Base-by-base conservation (phyloP, 2,797 vertebrate species). In the Periparus ater region DNA sequence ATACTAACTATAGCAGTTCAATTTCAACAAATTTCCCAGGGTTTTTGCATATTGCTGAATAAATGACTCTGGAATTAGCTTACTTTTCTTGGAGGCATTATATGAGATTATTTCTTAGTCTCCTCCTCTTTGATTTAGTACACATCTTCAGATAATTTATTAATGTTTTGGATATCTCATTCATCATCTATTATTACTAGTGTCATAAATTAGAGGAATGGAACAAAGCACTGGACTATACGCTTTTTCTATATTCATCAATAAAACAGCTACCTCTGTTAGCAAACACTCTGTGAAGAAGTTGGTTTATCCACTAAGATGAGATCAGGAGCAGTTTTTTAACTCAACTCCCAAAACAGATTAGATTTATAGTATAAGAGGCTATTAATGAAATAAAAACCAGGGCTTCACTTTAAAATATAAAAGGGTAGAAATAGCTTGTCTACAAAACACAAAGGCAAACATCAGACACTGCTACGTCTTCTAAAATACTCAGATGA, bases 141-240 rank as follows among this genome's bases (percentile, higher is more conserved):
- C 20, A 97, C 92, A 94, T 96, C 95, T 95, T 96, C 93, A 96
- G 96, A 91, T 97, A 97, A 97, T 97, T 96, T 97, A 97, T 97
- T 97, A 97, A 97, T 96, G 94, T 93, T 96, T 91, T 96, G 89
- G 91, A 94, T 97, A 96, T 96, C 94, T 96, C 96, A 97, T 97
- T 97, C 94, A 97, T 97, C 96, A 97, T 95, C 94, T 93, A 96
- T 97, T 97, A 97, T 95, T 96, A 95, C 91, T 82, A 62, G 92
- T 96, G 96, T 88, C 96, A 94, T 93, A 97, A 97, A 97, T 97
- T 95, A 96, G 78, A 96, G 51, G 85, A 96, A 95, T 79, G 95
- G 96, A 97, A 97, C 94, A 97, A 96, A 96, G 95, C 97, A 95
- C 78, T 92, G 96, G 95, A 95, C 96, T 96, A 95, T 71, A 96